These are phyloP conservation scores for Drosophila hamatofila DNA, from an alignment of 2,888 invertebrate genomes.

Conservation along the genomic window DNA sequence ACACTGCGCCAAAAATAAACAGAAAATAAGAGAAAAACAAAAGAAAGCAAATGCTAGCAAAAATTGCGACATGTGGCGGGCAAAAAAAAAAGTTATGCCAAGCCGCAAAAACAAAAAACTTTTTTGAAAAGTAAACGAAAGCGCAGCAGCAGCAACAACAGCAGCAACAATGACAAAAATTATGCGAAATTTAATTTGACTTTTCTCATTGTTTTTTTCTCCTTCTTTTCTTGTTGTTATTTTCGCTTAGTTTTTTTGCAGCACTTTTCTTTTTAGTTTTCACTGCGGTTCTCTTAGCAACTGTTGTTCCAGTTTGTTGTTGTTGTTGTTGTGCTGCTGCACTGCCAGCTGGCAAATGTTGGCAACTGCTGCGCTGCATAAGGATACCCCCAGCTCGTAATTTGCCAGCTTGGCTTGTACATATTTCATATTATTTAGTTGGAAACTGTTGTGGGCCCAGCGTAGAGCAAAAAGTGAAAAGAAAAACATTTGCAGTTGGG, in stretches of 20 bases:
- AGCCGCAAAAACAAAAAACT: constrained; percentile 78
- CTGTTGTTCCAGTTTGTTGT: constrained; percentile 27
- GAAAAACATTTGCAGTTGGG: not conserved
- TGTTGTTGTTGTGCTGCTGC: constrained; percentile 38
- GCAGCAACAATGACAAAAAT: constrained; percentile 61
- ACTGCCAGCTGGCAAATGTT: constrained; percentile 74
- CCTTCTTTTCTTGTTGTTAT: constrained; percentile 38
- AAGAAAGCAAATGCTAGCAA: constrained; percentile 56
- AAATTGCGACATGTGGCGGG: constrained; percentile 77
- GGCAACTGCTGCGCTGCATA: constrained; percentile 64
- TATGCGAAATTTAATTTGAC: constrained; percentile 81
- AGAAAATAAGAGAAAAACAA: constrained; percentile 66
- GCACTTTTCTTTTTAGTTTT: constrained; percentile 69
- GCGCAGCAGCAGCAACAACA: constrained; percentile 47
- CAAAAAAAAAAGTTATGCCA: constrained; percentile 69
- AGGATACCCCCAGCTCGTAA: constrained; percentile 63
- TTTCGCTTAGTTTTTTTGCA: constrained; percentile 46
- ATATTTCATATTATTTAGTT: constrained; percentile 78
- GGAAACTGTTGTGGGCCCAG: constrained; percentile 36
- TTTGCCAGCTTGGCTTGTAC: constrained; percentile 76
- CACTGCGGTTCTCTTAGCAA: constrained; percentile 39
- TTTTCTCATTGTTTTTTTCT: constrained; percentile 58
- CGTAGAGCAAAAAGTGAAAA: constrained; percentile 4
- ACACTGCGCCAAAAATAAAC: constrained; percentile 73
- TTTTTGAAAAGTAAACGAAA: constrained; percentile 62